Evolutionary conservation across 2,113 vertebrate species (phyloP), one percentile per base, ranked within the genome.

Genomic region (Otolemur garnettii): DNA sequence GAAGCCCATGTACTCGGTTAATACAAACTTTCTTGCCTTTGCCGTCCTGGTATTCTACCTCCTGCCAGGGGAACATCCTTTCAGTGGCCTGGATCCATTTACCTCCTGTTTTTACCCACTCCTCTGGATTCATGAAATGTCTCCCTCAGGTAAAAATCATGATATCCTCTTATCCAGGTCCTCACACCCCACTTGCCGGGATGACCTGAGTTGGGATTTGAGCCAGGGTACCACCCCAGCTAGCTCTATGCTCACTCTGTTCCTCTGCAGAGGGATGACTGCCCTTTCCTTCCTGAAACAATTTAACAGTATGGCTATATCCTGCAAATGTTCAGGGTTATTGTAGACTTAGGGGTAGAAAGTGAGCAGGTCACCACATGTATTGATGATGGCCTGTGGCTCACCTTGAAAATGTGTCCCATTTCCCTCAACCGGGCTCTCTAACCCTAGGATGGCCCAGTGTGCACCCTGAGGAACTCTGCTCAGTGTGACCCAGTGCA

Each of bases 191-290:
- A 55, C 72, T 57, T 62, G 42, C 24, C 82, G 35, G 30, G 50
- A 74, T 87, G 75, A 84, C 15, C 33, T 50, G 35, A 74, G 35
- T 42, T 96, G 86, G 53, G 75, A 91, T 89, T 53, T 83, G 60
- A 88, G 59, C 69, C 78, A 91, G 28, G 33, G 69, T 14, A 64
- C 26, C 9, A 17, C 30, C 17, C 26, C 30, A 2, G n/a, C 53
- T 92, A 71, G 26, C 26, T 35, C 64, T 30, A 62, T 3, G 22
- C 64, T 91, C 77, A 28, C 14, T 91, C 80, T 72, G 19, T 74
- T 2, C 71, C 22, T 75, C 72, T 55, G 18, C 35, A 10, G 42
- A 81, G 14, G 69, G 6, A 93, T 21, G 55, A 66, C 30, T n/a
- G 19, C 13, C 28, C 68, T 42, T 62, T 64, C 45, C n/a, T 38